Conservation (phyloP, 2,888 invertebrate species). For the Xanthia icteritia region DNA sequence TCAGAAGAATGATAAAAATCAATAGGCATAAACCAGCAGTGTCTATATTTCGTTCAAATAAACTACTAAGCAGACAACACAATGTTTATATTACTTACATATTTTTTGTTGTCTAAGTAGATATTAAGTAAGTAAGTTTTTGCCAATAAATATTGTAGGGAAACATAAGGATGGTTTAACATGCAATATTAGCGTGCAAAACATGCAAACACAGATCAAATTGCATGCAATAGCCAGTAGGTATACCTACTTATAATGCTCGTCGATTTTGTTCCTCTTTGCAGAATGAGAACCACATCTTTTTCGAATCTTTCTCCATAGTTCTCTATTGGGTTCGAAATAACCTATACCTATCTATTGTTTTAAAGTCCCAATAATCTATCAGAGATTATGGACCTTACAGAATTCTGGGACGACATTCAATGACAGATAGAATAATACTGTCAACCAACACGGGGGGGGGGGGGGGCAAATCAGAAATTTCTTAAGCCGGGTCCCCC, state of each 20-base stretch:
- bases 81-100: slow-evolving; percentile 4
- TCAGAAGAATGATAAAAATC: no score
- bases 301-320: background rate
- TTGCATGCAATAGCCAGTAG: slow-evolving; percentile 5
- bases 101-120: background rate
- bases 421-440: no score
- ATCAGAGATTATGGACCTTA: no score
- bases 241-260: background rate
- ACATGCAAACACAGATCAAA: slow-evolving; percentile 22
- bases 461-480: no score
- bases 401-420: no score
- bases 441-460: no score
- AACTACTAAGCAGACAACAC: slow-evolving; percentile 11
- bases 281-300: background rate
- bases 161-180: background rate
- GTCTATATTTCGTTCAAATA: background rate
- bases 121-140: background rate
- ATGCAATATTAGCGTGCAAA: slow-evolving; percentile 20
- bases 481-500: no score
- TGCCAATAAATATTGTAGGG: background rate
- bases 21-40: background rate
- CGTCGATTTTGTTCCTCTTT: background rate
- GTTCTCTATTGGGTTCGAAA: background rate
- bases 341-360: no score
- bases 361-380: no score